Conservation (phyloP, 2,797 vertebrate genomes). For the Micropoecilia bifurca region DNA sequence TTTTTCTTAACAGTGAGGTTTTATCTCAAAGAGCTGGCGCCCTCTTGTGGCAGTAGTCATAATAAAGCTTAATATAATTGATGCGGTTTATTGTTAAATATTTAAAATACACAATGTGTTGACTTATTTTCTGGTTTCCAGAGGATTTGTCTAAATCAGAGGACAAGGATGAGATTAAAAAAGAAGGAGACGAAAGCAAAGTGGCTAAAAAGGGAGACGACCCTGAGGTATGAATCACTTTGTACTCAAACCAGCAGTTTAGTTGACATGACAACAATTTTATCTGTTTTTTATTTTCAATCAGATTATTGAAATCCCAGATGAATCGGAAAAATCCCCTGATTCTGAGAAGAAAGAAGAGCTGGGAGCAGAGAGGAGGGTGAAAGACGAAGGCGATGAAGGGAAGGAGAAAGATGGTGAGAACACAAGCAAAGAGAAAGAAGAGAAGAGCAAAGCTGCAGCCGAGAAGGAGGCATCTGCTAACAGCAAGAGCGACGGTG, state of each 20-base stretch:
- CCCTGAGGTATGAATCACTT: slow-evolving; percentile 69
- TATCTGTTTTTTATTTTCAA: background rate
- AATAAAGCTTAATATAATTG: background rate
- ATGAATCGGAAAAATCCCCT: slow-evolving; percentile 80
- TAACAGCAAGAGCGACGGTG: slow-evolving; percentile 74
- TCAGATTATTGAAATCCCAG: slow-evolving; percentile 85
- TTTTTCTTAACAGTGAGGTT: background rate
- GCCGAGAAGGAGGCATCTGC: slow-evolving; percentile 62
- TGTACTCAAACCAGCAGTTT: background rate
- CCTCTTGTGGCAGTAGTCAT: slow-evolving; percentile 31
- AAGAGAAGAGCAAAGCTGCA: slow-evolving; percentile 60
- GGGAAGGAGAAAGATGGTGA: slow-evolving; percentile 67
- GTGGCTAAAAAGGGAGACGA: slow-evolving; percentile 69
- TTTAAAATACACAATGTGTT: background rate
- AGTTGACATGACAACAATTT: background rate
- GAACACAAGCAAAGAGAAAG: slow-evolving; percentile 63
- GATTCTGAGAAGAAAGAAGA: slow-evolving; percentile 67
- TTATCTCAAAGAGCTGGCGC: background rate
- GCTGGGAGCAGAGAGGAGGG: slow-evolving; percentile 50
- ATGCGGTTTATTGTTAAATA: background rate
- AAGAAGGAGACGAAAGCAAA: slow-evolving; percentile 79
- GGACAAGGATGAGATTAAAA: slow-evolving; percentile 82
- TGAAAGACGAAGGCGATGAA: slow-evolving; percentile 61
- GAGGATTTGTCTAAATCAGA: slow-evolving; percentile 82
- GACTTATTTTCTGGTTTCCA: slow-evolving; percentile 41